Evolutionary conservation across 2,113 vertebrate genomes (phyloP).

Genomic region (Ptyas mucosa): DNA sequence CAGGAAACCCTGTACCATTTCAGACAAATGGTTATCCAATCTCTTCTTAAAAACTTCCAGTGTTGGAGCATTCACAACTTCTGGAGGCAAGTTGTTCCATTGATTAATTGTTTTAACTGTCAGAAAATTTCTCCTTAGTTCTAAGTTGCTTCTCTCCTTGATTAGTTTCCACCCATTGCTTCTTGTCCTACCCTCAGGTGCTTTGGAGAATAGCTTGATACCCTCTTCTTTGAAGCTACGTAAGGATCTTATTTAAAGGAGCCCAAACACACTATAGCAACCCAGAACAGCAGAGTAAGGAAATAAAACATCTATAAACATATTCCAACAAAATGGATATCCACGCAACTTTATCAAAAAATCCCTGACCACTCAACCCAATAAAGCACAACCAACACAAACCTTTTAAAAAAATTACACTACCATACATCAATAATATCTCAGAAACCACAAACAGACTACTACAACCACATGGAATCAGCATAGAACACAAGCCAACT

Average conservation of each 20-base stretch:
- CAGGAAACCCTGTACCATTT: too few species aligned
- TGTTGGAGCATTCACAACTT: too few species aligned
- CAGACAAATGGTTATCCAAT: too few species aligned
- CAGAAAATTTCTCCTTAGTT: too few species aligned
- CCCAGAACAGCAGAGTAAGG: background rate
- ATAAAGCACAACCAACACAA: background rate
- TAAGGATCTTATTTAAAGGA: background rate
- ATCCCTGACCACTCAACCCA: background rate
- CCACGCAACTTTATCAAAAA: background rate
- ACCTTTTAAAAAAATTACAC: background rate
- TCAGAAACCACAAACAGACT: background rate
- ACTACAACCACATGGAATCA: background rate
- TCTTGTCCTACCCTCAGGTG: too few species aligned
- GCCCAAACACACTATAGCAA: background rate
- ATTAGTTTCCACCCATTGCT: too few species aligned
- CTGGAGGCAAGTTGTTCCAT: too few species aligned
- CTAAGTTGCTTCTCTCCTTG: too few species aligned
- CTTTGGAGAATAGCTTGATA: too few species aligned
- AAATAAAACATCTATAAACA: background rate
- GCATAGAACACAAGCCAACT: background rate
- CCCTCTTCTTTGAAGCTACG: too few species aligned
- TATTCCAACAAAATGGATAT: background rate
- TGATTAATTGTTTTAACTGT: too few species aligned
- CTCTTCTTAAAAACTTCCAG: too few species aligned
- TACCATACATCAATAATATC: background rate